Evolutionary conservation across 2,797 vertebrate species (phyloP).

Genomic region (Phylloscopus collybita): DNA sequence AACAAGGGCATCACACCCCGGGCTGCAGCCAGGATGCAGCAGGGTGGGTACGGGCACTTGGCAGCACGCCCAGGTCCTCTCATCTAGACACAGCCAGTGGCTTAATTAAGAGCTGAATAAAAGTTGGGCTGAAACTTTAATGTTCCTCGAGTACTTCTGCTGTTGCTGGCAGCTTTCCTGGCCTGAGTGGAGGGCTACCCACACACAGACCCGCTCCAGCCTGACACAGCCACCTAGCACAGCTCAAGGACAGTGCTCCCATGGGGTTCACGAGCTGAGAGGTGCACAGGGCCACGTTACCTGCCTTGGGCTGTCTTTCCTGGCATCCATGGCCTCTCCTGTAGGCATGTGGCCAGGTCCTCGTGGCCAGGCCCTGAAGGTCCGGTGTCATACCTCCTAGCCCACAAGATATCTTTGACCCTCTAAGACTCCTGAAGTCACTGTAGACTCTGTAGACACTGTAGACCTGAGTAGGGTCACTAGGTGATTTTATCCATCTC

Average conservation of each 20-base stretch:
- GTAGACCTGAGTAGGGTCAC: neutral
- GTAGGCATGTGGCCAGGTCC: neutral
- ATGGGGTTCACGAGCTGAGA: neutral
- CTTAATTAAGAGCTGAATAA: constrained; percentile 41
- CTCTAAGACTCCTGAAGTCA: neutral
- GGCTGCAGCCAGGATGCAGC: neutral
- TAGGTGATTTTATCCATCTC: neutral
- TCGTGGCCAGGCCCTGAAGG: neutral
- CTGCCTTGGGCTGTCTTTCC: neutral
- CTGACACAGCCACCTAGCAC: rapidly evolving
- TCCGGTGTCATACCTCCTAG: neutral
- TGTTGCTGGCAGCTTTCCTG: neutral
- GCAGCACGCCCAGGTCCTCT: neutral
- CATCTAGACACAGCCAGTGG: neutral
- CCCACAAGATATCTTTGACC: rapidly evolving
- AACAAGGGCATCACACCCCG: rapidly evolving
- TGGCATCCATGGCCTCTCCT: neutral
- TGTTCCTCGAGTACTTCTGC: neutral
- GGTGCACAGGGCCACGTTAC: rapidly evolving
- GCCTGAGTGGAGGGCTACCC: neutral
- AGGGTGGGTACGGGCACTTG: neutral
- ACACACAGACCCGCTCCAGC: rapidly evolving
- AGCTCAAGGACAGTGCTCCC: rapidly evolving
- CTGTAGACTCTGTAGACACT: neutral
- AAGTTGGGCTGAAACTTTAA: constrained; percentile 35